A percentile compares a stretch with the other conserved stretches of the same genome.
Conservation (phyloP, 2,113 vertebrate species). For the Gulo gulo region DNA sequence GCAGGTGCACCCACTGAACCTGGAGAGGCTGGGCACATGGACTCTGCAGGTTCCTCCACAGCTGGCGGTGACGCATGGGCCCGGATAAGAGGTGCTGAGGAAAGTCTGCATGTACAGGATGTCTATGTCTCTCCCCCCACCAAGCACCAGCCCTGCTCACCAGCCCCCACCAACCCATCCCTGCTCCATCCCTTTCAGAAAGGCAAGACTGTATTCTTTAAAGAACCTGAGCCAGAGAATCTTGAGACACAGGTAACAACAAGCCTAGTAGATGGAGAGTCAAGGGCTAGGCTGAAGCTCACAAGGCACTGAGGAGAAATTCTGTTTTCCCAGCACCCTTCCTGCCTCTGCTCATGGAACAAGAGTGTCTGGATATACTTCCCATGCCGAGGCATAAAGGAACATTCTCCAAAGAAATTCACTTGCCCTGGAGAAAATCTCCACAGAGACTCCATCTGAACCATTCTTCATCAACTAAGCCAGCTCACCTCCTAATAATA, state of each 20-base stretch:
- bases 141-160: background rate
- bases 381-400: background rate
- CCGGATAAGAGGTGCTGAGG: background rate
- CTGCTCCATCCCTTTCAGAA: background rate
- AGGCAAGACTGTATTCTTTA: background rate
- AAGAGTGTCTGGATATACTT: background rate
- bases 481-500: background rate
- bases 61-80: fast-evolving
- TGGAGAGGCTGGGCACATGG: background rate
- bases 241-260: background rate
- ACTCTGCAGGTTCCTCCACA: background rate
- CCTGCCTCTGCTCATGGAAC: background rate
- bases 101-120: fast-evolving
- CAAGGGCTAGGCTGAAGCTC: background rate
- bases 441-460: background rate
- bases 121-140: background rate
- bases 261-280: background rate
- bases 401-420: background rate
- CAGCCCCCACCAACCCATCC: background rate
- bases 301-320: background rate
- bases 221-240: background rate
- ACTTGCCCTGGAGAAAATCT: background rate
- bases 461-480: background rate
- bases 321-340: background rate
- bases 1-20: background rate